Base-by-base conservation (phyloP, 2,113 vertebrate species). In the Tiliqua scincoides region DNA sequence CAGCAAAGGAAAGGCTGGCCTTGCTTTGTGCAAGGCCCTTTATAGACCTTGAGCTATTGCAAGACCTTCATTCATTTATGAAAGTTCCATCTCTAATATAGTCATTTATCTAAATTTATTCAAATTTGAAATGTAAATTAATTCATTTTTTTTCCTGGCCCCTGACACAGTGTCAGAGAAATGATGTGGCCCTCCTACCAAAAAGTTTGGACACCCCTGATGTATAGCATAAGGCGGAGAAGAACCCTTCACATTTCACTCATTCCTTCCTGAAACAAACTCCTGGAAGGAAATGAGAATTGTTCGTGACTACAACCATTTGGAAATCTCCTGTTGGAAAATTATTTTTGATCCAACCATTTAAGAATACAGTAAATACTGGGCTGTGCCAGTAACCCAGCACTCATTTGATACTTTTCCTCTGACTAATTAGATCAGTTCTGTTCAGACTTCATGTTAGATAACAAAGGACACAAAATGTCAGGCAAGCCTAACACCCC, bases 341-440 rank as follows among this genome's bases (percentile, higher is more conserved):
- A 84, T 59, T 27, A 20, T 67, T 74, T 81, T 65, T 75, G 52
- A 85, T 27, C n/a, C 9, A 62, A 78, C 61, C 14, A 17, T 80
- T 88, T 85, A 68, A 59, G 84, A 84, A 48, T 82, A 15, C 32
- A 79, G 0, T 0, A 80, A 43, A 63, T 82, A 21, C 82, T 89
- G 37, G 91, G 89, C 84, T 80, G 78, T 92, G 76, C 70, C 63
- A 87, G 87, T 83, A 67, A 79, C 57, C 85, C 83, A 86, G 78
- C 59, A 84, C 91, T 87, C 32, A 37, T 89, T 94, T 91, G 88
- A 80, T 71, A 82, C 70, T 85, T 67, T 18, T 91, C 92, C 84
- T n/a, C n/a, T 91, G n/a, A 82, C 89, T 94, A 94, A 94, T 91
- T 94, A 91, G 90, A 87, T 94, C 84, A 94, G 84, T 85, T 54